Conservation (phyloP, 1,140 invertebrate species). For the Drosophila serrata region DNA sequence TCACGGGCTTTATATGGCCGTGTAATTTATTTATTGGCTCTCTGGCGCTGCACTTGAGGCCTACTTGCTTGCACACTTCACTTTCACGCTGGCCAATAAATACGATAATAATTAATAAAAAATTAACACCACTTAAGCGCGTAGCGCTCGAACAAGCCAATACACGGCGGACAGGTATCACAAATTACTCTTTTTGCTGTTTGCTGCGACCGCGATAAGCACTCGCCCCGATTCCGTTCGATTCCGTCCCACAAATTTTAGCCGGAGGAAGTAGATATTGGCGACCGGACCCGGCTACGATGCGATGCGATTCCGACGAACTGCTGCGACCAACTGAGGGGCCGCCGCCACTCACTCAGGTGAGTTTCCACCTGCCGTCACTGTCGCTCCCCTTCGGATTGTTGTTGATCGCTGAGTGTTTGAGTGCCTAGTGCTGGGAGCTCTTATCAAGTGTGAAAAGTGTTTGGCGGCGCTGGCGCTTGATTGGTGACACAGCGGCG, state of each 20-base stretch:
- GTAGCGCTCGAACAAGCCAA: conserved; percentile 68
- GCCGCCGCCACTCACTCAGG: conserved; percentile 7
- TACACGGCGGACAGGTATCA: conserved; percentile 79
- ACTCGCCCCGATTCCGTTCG: conserved; percentile 46
- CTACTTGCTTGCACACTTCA: conserved; percentile 28
- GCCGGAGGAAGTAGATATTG: conserved; percentile 3
- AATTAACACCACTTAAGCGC: conserved; percentile 83
- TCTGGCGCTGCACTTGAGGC: conserved; percentile 50
- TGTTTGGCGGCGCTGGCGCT: conserved; percentile 16
- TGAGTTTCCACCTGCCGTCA: conserved; percentile 21
- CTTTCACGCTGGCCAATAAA: conserved; percentile 70
- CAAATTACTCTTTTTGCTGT: conserved; percentile 76
- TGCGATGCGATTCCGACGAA: conserved; percentile 42
- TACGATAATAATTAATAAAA: conserved; percentile 82
- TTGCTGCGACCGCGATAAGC: conserved; percentile 62
- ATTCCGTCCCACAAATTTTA: conserved; percentile 11
- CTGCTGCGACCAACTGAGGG: conserved; percentile 62
- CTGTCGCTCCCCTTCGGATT: conserved; percentile 35
- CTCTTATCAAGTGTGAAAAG: conserved; percentile 43
- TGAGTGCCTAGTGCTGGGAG: conserved; percentile 19
- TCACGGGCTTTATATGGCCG: conserved; percentile 25
- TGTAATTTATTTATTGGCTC: conserved; percentile 59
- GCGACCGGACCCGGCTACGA: background rate
- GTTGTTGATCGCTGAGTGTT: conserved; percentile 35
- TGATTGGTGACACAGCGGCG: conserved; percentile 32